Evolutionary conservation across 2,113 vertebrate genomes (phyloP), one percentile per base, ranked within the genome.

Genomic region (Chloroceryle aenea): DNA sequence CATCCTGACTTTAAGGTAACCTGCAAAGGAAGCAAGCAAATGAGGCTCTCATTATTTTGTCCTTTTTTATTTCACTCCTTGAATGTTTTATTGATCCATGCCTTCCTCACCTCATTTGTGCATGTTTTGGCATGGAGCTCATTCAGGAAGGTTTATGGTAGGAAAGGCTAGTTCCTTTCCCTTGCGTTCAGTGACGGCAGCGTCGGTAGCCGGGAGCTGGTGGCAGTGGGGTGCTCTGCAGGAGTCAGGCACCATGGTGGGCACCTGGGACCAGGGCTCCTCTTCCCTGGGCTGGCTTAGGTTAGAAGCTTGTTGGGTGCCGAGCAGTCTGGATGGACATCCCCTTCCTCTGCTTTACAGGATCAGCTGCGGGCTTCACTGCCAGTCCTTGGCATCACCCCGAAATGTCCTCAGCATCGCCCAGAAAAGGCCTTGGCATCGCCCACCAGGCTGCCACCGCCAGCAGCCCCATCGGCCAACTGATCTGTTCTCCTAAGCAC

Each of bases 191-290:
- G 30, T 14, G 50, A 76, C 48, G 40, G 20, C 2, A 10, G 9
- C 1, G 5, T 40, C 2, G 0, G 12, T 6, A 34, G 47, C 38
- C 2, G 0, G 45, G 36, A 32, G 36, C 50, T 47, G 53, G 40
- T 0, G 1, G 47, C 2, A 0, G 29, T 19, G 14, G 32, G 20
- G 17, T 29, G 69, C 52, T 58, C 58, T 2, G 5, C 19, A 78
- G 61, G 53, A 43, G 58, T 66, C 3, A 9, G 45, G 38, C 30
- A 10, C 9, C 12, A 0, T 3, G 19, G 20, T 29, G 77, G 22
- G 36, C 10, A 38, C n/a, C 59, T 23, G 7, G 74, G 10, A 20
- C 67, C 26, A 12, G 17, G 18, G 4, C 19, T 62, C 12, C 61
- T 59, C 27, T 43, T 38, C 58, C 38, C n/a, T 29, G 36, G 38